These are phyloP conservation scores for Melipona beecheii DNA, from an alignment of 2,888 invertebrate genomes.

Conservation along the genomic window DNA sequence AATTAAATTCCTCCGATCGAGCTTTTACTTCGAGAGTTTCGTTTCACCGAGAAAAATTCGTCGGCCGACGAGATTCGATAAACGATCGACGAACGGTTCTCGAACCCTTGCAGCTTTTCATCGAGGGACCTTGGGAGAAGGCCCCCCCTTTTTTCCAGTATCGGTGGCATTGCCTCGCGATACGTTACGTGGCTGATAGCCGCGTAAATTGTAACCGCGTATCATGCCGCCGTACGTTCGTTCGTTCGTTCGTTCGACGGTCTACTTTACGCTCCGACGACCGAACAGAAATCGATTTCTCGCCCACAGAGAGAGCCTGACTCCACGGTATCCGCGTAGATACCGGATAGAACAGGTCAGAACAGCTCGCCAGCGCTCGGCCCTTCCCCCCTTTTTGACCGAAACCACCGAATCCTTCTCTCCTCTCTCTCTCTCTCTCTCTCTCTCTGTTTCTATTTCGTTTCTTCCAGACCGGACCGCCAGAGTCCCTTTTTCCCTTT, in stretches of 20 bases:
- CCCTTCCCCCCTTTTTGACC: background rate
- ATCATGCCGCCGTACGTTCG: constrained; percentile 47
- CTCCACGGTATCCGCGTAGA: constrained; percentile 29
- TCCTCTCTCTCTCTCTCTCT: background rate
- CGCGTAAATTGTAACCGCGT: constrained; percentile 57
- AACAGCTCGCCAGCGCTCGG: constrained; percentile 9
- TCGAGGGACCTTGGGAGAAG: constrained; percentile 27
- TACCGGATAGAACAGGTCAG: constrained; percentile 47
- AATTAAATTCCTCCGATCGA: background rate
- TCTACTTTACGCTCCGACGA: background rate
- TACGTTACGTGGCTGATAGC: constrained; percentile 44
- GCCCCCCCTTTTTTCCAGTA: constrained; percentile 22
- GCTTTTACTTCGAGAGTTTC: background rate
- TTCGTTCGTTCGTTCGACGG: constrained; percentile 46
- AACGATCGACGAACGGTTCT: constrained; percentile 18
- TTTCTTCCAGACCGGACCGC: too few species aligned
- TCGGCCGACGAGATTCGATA: background rate
- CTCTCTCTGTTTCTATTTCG: constrained; percentile 4
- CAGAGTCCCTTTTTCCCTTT: background rate
- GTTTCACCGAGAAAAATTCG: background rate
- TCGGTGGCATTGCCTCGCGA: constrained; percentile 40
- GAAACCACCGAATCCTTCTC: background rate
- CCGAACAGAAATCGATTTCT: constrained; percentile 58
- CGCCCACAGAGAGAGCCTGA: constrained; percentile 33
- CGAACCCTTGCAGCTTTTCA: constrained; percentile 9